phyloP scores from a whole-genome alignment of 1,140 invertebrate genomes.

The Streblospio benedicti region DNA sequence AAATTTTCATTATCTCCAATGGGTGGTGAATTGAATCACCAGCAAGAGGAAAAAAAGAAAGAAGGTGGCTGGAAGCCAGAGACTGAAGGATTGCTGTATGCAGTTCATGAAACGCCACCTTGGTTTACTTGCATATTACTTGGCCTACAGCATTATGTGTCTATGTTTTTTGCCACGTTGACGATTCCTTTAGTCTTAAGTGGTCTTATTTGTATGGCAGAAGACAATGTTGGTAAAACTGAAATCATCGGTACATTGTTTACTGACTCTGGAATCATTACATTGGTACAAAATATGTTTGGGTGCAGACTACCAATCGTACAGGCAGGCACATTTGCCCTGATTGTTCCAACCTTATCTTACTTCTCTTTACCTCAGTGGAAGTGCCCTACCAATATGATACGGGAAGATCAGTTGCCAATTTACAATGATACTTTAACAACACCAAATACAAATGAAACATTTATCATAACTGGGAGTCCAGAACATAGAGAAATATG shows the following conservation, averaged over 20 bases:
- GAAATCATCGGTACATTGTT: slow-evolving; percentile 19
- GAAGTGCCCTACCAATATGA: slow-evolving; percentile 14
- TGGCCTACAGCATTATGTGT: slow-evolving; percentile 17
- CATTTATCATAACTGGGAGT: slow-evolving; percentile 14
- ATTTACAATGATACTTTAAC: too few relatives aligned
- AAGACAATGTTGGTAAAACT: slow-evolving; percentile 18
- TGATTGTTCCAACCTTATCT: slow-evolving; percentile 15
- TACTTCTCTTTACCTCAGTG: slow-evolving; percentile 14
- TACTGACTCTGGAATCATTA: slow-evolving; percentile 18
- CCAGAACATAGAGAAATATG: slow-evolving; percentile 16
- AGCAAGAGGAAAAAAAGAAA: too few relatives aligned
- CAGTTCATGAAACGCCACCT: too few relatives aligned
- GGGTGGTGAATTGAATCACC: too few relatives aligned
- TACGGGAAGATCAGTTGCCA: neutral
- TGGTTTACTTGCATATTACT: too few relatives aligned
- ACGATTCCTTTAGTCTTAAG: slow-evolving; percentile 15
- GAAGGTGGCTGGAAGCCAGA: too few relatives aligned
- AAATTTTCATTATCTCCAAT: too few relatives aligned
- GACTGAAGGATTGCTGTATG: too few relatives aligned
- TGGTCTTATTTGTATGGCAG: slow-evolving; percentile 15
- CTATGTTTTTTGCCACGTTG: slow-evolving; percentile 19
- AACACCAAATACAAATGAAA: too few relatives aligned
- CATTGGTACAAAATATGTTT: slow-evolving; percentile 14
- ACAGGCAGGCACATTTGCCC: slow-evolving; percentile 14
- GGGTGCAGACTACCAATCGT: slow-evolving; percentile 16